These are phyloP conservation scores for Xenopus petersii DNA, from an alignment of 2,797 vertebrate species.

Conservation along the genomic window DNA sequence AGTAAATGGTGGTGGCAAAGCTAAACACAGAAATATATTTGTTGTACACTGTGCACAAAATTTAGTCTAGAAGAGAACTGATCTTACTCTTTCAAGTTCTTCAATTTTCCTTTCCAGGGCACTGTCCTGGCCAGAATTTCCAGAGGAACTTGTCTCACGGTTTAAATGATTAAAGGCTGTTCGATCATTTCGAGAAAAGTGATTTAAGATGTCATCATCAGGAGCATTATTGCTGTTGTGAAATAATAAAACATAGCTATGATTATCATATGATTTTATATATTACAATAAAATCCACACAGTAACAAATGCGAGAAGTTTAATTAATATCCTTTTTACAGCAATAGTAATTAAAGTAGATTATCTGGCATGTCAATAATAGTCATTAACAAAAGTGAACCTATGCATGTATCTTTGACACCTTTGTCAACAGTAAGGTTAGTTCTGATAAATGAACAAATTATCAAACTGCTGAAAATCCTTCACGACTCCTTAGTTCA, in stretches of 20 bases:
- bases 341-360: too few species aligned
- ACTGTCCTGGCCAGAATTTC: slow-evolving; percentile 57
- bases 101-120: slow-evolving; percentile 86
- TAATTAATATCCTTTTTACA: too few species aligned
- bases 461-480: too few species aligned
- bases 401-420: too few species aligned
- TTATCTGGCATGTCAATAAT: too few species aligned
- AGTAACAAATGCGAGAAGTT: too few species aligned
- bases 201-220: slow-evolving; percentile 76
- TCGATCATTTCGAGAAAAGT: slow-evolving; percentile 69
- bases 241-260: slow-evolving; percentile 29
- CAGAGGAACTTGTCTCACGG: slow-evolving; percentile 69
- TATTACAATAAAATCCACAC: background rate
- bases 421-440: too few species aligned
- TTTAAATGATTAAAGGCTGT: slow-evolving; percentile 68
- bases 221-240: slow-evolving; percentile 59
- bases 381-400: too few species aligned
- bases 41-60: background rate
- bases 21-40: background rate
- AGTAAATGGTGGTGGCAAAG: background rate
- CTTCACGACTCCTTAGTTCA: too few species aligned
- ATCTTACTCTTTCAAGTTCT: slow-evolving; percentile 86
- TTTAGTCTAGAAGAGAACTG: background rate
- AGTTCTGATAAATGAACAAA: too few species aligned
- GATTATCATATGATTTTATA: background rate